phyloP scores from a whole-genome alignment of 37 sponge, comb jelly and placozoan genomes.

The Corticium candelabrum region DNA sequence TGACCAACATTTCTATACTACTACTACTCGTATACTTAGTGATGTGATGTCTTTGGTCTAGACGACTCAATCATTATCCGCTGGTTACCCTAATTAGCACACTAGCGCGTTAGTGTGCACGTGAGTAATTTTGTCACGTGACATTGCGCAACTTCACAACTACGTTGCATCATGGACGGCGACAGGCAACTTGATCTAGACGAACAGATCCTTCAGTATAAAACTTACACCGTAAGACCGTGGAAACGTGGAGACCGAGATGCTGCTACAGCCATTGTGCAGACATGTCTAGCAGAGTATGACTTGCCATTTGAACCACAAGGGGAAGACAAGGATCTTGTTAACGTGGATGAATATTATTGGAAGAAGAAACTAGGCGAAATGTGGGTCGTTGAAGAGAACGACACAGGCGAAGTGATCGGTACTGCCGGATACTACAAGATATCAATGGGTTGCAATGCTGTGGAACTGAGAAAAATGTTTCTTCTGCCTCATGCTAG shows the following conservation, averaged over 20 bases:
- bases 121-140: too few species aligned
- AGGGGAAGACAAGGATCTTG: slow-evolving; percentile 26
- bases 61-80: too few species aligned
- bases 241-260: slow-evolving; percentile 34
- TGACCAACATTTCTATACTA: too few species aligned
- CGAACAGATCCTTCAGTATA: too few species aligned
- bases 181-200: too few species aligned
- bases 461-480: slow-evolving; percentile 49
- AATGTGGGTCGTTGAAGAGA: slow-evolving; percentile 38
- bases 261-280: slow-evolving; percentile 9
- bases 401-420: neutral
- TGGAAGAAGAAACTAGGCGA: slow-evolving; percentile 20
- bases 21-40: too few species aligned
- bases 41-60: too few species aligned
- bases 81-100: too few species aligned
- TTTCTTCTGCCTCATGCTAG: slow-evolving; percentile 39
- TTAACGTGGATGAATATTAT: slow-evolving; percentile 34
- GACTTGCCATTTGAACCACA: slow-evolving; percentile 36
- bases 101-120: too few species aligned
- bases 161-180: too few species aligned
- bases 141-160: too few species aligned
- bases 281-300: slow-evolving; percentile 25
- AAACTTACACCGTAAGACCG: slow-evolving; percentile 7
- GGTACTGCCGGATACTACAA: slow-evolving; percentile 38
- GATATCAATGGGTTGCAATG: neutral